These are phyloP conservation scores for Leucophora obtusa DNA, from an alignment of 2,888 invertebrate species.

Conservation along the genomic window DNA sequence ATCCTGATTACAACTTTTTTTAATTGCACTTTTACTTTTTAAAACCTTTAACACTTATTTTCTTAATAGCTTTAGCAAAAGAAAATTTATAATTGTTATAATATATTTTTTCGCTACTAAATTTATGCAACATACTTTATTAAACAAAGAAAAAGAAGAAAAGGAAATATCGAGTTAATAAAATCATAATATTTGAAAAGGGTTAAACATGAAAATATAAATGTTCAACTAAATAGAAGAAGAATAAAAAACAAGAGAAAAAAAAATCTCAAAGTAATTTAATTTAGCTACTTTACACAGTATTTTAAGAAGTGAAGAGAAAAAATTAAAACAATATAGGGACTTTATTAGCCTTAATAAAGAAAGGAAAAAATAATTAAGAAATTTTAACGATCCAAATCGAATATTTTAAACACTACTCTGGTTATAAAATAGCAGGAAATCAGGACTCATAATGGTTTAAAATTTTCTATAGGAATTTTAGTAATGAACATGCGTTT, in stretches of 20 bases:
- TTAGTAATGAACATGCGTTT: too few relatives aligned
- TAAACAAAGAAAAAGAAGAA: slow-evolving; percentile 23
- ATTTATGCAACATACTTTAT: slow-evolving; percentile 22
- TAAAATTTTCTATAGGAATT: too few relatives aligned
- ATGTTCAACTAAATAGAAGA: neutral
- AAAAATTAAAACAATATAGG: neutral
- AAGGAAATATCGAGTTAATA: slow-evolving; percentile 36
- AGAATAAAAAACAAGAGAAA: neutral
- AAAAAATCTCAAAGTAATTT: slow-evolving; percentile 12
- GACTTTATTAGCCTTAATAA: too few relatives aligned
- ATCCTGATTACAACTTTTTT: neutral
- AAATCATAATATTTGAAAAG: slow-evolving; percentile 23
- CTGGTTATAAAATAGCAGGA: too few relatives aligned
- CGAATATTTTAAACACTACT: too few relatives aligned
- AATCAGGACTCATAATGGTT: too few relatives aligned
- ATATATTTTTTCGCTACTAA: neutral
- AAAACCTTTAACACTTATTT: slow-evolving; percentile 19
- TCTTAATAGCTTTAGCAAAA: slow-evolving; percentile 6
- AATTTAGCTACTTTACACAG: slow-evolving; percentile 9
- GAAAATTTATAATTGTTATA: neutral
- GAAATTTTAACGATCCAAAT: too few relatives aligned
- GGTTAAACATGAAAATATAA: slow-evolving; percentile 26
- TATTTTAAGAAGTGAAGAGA: neutral
- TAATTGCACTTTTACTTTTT: neutral
- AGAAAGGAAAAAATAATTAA: too few relatives aligned